Conservation (phyloP, 2,113 vertebrate species). For the Amphilophus citrinellus region DNA sequence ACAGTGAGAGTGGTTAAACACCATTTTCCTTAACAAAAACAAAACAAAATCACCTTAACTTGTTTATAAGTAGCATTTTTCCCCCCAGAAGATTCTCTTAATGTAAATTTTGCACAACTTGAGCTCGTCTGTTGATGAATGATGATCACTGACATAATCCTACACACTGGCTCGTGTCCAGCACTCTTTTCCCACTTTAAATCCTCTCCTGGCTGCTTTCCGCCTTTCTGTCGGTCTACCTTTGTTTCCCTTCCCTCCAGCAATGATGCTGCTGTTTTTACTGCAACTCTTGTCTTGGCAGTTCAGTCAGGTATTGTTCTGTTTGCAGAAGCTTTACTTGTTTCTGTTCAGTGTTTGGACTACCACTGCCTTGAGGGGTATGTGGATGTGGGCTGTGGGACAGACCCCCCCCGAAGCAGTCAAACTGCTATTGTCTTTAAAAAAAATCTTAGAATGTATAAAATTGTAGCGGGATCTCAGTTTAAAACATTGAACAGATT, state of each 20-base stretch:
- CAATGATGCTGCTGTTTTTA: neutral
- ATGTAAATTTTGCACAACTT: neutral
- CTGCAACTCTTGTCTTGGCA: neutral
- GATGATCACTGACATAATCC: neutral
- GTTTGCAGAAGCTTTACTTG: neutral
- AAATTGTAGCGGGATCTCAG: neutral
- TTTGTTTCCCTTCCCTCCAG: neutral
- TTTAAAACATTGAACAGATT: neutral
- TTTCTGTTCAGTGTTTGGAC: neutral
- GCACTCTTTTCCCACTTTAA: neutral
- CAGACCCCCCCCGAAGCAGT: neutral
- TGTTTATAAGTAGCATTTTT: accelerated
- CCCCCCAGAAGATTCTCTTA: neutral
- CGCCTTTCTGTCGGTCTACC: accelerated
- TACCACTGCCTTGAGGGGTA: neutral
- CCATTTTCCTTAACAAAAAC: neutral
- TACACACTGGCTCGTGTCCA: neutral
- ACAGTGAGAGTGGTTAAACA: neutral
- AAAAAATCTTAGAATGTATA: neutral
- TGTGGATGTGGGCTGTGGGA: neutral
- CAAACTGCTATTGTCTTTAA: neutral
- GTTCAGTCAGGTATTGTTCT: neutral
- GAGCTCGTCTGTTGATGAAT: neutral
- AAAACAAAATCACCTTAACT: neutral
- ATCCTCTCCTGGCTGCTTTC: neutral